Evolutionary conservation across 2,113 vertebrate species (phyloP).

Genomic region (Ginglymostoma cirratum): DNA sequence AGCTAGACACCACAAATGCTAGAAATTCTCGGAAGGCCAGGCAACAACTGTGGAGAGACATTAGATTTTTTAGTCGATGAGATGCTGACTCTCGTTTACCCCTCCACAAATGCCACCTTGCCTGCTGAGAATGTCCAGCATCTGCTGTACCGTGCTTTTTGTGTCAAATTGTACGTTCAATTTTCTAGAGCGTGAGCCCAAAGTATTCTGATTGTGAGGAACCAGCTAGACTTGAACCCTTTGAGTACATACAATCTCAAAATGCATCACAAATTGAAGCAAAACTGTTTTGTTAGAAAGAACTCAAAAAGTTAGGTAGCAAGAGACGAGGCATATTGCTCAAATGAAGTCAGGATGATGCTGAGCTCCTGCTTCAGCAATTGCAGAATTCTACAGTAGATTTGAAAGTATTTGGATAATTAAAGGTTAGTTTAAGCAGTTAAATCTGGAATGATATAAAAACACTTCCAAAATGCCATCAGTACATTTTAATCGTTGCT

Average conservation of each 20-base stretch:
- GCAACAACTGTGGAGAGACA: background rate
- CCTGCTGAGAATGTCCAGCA: background rate
- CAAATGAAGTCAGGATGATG: background rate
- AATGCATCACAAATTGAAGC: background rate
- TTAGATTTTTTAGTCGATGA: background rate
- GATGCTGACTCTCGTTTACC: background rate
- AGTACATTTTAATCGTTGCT: constrained; percentile 24
- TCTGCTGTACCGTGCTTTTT: background rate
- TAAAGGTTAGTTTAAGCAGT: background rate
- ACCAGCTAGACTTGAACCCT: background rate
- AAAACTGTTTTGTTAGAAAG: background rate
- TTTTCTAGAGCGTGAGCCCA: background rate
- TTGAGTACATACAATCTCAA: background rate
- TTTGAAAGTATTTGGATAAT: constrained; percentile 4
- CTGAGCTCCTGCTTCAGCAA: background rate
- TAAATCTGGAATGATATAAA: constrained; percentile 19
- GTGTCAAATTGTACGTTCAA: background rate
- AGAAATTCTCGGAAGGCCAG: background rate
- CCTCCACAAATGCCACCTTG: background rate
- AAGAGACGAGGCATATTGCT: background rate
- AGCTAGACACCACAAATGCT: background rate
- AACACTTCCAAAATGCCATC: constrained; percentile 14
- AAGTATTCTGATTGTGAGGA: background rate
- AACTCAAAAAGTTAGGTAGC: background rate
- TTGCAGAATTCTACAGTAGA: background rate